phyloP scores from a whole-genome alignment of 2,797 vertebrate species.

The Dryobates pubescens region DNA sequence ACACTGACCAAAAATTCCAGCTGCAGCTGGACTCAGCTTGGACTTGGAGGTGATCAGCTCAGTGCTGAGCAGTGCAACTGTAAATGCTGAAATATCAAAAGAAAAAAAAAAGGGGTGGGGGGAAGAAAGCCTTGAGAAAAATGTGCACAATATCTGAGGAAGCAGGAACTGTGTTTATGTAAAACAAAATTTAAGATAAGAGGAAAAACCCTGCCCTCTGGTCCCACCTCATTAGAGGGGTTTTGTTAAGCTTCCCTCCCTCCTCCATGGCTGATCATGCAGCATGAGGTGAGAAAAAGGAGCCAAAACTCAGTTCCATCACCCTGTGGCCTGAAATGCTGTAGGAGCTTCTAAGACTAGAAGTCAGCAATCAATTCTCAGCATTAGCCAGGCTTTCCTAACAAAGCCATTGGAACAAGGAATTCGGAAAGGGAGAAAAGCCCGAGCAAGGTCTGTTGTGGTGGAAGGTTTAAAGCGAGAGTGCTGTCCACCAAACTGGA shows the following conservation, averaged over 20 bases:
- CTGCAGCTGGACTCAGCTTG: not conserved
- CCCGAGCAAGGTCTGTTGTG: not conserved
- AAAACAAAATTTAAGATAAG: not conserved
- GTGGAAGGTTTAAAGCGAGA: not conserved
- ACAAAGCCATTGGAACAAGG: not conserved
- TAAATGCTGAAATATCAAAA: not conserved
- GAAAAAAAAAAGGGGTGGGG: not conserved
- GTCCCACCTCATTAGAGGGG: not conserved
- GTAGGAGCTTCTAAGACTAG: not conserved
- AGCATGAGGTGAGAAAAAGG: not conserved
- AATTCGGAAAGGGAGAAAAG: not conserved
- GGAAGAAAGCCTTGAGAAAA: not conserved
- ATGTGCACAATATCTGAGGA: not conserved
- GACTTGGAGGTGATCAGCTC: not conserved
- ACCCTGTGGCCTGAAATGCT: not conserved
- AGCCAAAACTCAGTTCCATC: not conserved
- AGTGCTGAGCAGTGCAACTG: not conserved
- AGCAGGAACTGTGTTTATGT: not conserved
- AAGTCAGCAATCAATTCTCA: not conserved
- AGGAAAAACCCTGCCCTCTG: not conserved
- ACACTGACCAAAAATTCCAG: not conserved
- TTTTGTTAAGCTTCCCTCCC: not conserved
- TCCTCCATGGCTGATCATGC: not conserved
- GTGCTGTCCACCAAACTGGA: slow-evolving; percentile 9
- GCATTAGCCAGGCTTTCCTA: not conserved